Base-by-base conservation (phyloP, 2,113 vertebrate genomes). In the Apistogramma diplotaenia region DNA sequence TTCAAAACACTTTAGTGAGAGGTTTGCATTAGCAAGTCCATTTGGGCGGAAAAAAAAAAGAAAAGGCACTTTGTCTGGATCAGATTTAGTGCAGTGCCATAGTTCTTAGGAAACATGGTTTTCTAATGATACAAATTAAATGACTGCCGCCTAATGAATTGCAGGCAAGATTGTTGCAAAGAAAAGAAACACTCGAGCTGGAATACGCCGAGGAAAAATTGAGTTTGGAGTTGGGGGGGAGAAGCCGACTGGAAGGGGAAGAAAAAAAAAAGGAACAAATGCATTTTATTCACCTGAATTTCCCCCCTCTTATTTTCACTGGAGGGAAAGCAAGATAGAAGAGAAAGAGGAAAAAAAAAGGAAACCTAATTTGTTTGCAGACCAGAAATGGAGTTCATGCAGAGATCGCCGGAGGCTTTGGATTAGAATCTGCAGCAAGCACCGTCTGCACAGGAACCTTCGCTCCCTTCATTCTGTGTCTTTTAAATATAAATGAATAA, bases 321-420 rank as follows among this genome's bases (percentile, higher is more conserved):
- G 58, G 73, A 85, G 76, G 74, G 62, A 86, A 77, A 88, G 74
- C 12, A 15, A 86, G 76, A 91, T 59, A 62, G 84, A 88, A 76
- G 65, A 78, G 61, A 75, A 27, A 11, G n/a, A 16, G 53, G 53
- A 15, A 16, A 13, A 8, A 13, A 4, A 9, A 65, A 74, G 71
- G 73, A 81, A 84, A 82, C 16, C 87, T 93, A 85, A 94, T 94
- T 92, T 94, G 91, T 92, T 92, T 92, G 85, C 85, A 86, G 89
- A 92, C 74, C 84, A 87, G 86, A 89, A 91, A 92, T 93, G 84
- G 90, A 92, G 89, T 91, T 93, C 86, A 89, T 35, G 84, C 84
- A 33, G 91, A 82, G 86, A 92, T 89, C 80, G 87, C 88, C 79
- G 51, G 85, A 90, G 90, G 92, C 86, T 91, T 87, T 89, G 89